Base-by-base conservation (phyloP, 2,888 invertebrate species). In the Nebria brevicollis region DNA sequence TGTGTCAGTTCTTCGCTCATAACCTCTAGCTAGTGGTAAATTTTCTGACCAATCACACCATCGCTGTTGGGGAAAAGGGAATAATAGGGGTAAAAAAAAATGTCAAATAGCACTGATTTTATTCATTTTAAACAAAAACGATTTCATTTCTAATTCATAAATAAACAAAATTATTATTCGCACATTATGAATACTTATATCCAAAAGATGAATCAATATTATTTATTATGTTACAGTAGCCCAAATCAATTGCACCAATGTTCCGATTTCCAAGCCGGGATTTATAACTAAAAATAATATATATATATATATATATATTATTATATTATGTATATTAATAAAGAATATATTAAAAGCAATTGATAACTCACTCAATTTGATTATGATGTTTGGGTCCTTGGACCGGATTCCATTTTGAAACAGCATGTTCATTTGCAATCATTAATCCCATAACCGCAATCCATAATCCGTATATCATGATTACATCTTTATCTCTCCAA, bases 361-460 rank as follows among this genome's bases (percentile, higher is more conserved):
- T 66, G 15, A 66, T 0, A 6, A 7, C 20, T n/a, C 7, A 66
- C 26, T 2, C 70, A 72, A 72, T 83, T 85, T 85, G 86, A 34
- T 84, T 83, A 11, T 86, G 83, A 85, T 87, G 88, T 20, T 81
- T 85, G 3, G 88, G 87, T 2, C 92, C 94, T 84, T 91, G 91
- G 0, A 95, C 93, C 78, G 94, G 94, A 88, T 93, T 94, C 95
- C 95, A 95, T 54, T 93, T 93, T 13, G 92, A 91, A 1, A 94
- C 90, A 15, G 94, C 94, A 34, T 92, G 90, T 86, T 91, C 90
- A 88, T 96, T 96, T 26, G 91, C 89, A 5, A 94, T 88, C 95
- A 96, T 95, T 34, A 94, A 87, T 34, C 95, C 94, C 75, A 94
- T 91, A 20, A 94, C 91, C 25, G 92, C 91, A 26, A 92, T 89